Conservation (phyloP, 2,113 vertebrate species). For the Ploceus nigricollis region DNA sequence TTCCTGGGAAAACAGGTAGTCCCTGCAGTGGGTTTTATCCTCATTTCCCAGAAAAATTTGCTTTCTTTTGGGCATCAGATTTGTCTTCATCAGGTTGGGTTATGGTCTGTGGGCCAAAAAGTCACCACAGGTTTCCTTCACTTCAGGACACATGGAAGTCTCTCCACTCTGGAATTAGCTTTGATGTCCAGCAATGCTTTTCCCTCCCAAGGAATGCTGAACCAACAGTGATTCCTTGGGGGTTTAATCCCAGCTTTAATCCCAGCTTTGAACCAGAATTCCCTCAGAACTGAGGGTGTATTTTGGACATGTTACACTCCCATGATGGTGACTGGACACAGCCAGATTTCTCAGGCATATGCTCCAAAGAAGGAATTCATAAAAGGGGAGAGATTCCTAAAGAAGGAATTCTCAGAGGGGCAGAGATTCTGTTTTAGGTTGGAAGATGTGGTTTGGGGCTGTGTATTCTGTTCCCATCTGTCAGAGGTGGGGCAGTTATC, state of each 20-base stretch:
- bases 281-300: fast-evolving
- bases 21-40: background rate
- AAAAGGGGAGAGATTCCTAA: background rate
- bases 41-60: background rate
- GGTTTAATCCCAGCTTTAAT: background rate
- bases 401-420: background rate
- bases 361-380: background rate
- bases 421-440: background rate
- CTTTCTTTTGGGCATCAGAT: background rate
- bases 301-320: background rate
- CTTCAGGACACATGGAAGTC: background rate
- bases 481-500: background rate
- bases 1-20: background rate
- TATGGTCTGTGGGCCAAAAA: background rate
- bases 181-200: background rate
- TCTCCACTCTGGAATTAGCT: background rate
- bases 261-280: background rate
- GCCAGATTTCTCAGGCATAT: background rate
- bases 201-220: background rate
- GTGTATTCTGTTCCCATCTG: background rate
- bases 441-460: background rate
- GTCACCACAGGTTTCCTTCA: background rate
- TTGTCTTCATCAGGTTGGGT: background rate
- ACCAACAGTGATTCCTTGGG: fast-evolving
- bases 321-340: fast-evolving